These are phyloP conservation scores for Melieria crassipennis DNA, from an alignment of 2,888 invertebrate species.

Conservation along the genomic window DNA sequence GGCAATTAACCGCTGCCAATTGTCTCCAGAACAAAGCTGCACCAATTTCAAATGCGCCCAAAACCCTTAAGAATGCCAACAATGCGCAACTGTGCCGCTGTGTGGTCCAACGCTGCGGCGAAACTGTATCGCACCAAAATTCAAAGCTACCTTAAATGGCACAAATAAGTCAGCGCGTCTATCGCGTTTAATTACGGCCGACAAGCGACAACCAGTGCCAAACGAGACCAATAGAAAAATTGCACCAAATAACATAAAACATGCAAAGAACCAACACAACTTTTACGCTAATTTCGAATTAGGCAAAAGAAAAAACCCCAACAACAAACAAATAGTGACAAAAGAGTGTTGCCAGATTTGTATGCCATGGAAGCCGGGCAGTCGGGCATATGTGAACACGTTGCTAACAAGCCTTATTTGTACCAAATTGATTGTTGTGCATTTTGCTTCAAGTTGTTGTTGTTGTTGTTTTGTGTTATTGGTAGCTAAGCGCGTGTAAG, in stretches of 20 bases:
- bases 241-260: neutral
- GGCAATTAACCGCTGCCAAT: too few species aligned
- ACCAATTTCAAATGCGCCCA: too few species aligned
- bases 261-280: too few species aligned
- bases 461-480: slow-evolving; percentile 37
- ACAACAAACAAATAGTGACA: slow-evolving; percentile 39
- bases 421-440: slow-evolving; percentile 58
- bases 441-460: slow-evolving; percentile 28
- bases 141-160: slow-evolving; percentile 26
- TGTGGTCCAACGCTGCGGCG: neutral
- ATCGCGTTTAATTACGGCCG: slow-evolving; percentile 46
- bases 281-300: neutral
- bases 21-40: too few species aligned
- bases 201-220: slow-evolving; percentile 42
- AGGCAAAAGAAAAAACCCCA: slow-evolving; percentile 19
- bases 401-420: slow-evolving; percentile 59
- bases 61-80: too few species aligned
- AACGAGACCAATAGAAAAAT: slow-evolving; percentile 3
- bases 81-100: too few species aligned
- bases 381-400: slow-evolving; percentile 19
- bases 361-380: slow-evolving; percentile 15
- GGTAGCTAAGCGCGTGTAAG: slow-evolving; percentile 27
- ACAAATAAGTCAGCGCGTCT: slow-evolving; percentile 30
- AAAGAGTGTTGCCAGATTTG: slow-evolving; percentile 48
- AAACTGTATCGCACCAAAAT: slow-evolving; percentile 26